Conservation (phyloP, 2,797 vertebrate species). For the Sebastes wilsoni region DNA sequence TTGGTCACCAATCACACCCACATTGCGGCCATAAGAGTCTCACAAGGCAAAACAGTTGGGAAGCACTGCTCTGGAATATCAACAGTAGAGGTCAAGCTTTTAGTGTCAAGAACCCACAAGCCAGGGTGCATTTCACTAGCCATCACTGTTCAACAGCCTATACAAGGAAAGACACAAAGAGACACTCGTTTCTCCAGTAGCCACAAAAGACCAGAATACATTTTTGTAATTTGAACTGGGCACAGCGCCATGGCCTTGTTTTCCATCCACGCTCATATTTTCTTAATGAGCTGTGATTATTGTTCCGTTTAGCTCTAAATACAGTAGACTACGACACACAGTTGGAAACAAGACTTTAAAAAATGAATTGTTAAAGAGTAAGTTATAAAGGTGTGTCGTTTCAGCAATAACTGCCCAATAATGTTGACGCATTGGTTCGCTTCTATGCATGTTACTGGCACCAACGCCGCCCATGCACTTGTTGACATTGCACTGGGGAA, state of each 20-base stretch:
- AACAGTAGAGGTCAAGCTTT: neutral
- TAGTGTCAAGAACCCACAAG: neutral
- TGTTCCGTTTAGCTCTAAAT: neutral
- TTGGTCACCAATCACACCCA: neutral
- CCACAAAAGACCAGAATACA: conserved; percentile 8
- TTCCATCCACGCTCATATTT: conserved; percentile 24
- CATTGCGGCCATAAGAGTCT: neutral
- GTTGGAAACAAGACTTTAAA: neutral
- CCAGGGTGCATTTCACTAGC: neutral
- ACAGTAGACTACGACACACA: neutral
- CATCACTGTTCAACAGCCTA: neutral
- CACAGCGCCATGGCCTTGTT: neutral
- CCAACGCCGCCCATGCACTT: neutral
- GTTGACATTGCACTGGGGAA: neutral
- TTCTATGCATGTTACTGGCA: neutral
- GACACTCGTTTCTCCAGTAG: neutral
- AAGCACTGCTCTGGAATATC: neutral
- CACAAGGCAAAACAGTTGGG: neutral
- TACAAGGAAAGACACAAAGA: neutral
- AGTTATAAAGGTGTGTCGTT: neutral
- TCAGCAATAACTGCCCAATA: neutral
- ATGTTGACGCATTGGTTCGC: neutral
- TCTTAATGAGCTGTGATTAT: conserved; percentile 42
- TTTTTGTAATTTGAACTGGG: conserved; percentile 10
- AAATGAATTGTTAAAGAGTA: neutral